Evolutionary conservation across 2,797 vertebrate species (phyloP), one percentile per base, ranked within the genome.

Genomic region (Sternotherus odoratus): DNA sequence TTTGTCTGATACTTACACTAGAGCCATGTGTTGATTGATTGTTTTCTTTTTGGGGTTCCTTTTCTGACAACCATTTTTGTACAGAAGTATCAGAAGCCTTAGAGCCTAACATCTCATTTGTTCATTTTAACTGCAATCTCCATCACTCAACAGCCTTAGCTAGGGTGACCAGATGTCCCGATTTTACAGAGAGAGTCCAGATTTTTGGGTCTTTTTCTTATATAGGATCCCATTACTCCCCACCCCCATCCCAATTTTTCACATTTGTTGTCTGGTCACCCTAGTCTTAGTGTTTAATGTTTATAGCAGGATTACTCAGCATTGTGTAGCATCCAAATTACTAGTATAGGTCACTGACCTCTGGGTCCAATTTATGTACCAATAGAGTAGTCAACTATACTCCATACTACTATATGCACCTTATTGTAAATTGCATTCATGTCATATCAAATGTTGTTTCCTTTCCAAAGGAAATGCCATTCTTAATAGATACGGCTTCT

Each of bases 1-100:
- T 75, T 89, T 79, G 63, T 79, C 83, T 89, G 89, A 26, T 74
- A 93, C 49, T 86, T 83, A 84, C 30, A 83, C 56, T 77, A 82
- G 50, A 91, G 54, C 63, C 43, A 33, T 90, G 89, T 33, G 26
- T 50, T 24, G 39, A 12, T 46, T 66, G 4, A 8, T 21, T 53
- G 19, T 7, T 17, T 66, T 69, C 92, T 79, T 82, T 74, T 74
- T 26, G 86, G 75, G 79, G 72, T 93, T 19, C 63, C 88, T 89
- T 88, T 82, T 80, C 94, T 82, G 69, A 53, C 75, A 77, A 92
- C 13, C 56, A 56, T 49, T 74, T 88, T 86, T 51, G 79, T 91
- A 79, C 88, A 9, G 16, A 50, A 87, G 49, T 66, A 4, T 46
- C 57, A 69, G 87, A 91, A 51, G 63, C 74, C 56, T 87, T n/a